Percentiles rank a stretch among this genome's conserved stretches.
Conservation (phyloP, 1,140 invertebrate species). For the Tachypleus tridentatus region DNA sequence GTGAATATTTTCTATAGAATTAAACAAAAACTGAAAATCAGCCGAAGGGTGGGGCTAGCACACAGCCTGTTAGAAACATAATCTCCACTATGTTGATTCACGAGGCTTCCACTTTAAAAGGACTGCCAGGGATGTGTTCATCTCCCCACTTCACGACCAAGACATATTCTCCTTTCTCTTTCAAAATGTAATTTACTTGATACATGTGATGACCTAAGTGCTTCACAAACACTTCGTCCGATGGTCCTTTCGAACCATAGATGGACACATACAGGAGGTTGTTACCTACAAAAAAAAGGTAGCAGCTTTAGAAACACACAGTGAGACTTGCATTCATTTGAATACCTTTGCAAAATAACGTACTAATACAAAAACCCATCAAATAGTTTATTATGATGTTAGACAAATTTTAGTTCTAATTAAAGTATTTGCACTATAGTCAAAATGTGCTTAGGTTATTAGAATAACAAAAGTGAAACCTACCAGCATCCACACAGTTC, state of each 20-base stretch:
- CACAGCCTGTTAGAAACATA: too few relatives aligned
- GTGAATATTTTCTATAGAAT: too few relatives aligned
- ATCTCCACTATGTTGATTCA: neutral
- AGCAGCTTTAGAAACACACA: too few relatives aligned
- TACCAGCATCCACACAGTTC: conserved; percentile 63
- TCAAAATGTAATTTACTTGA: conserved; percentile 50
- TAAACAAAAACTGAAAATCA: too few relatives aligned
- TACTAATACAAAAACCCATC: too few relatives aligned
- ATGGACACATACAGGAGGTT: conserved; percentile 92
- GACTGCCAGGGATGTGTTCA: conserved; percentile 90
- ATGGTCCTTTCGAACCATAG: conserved; percentile 86
- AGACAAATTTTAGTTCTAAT: too few relatives aligned
- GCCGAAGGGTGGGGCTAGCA: too few relatives aligned
- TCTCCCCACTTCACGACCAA: conserved; percentile 94
- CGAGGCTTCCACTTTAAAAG: conserved; percentile 59
- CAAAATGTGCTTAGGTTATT: neutral
- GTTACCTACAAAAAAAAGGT: conserved; percentile 43
- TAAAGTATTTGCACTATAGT: too few relatives aligned
- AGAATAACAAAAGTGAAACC: neutral
- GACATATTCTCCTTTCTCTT: conserved; percentile 85
- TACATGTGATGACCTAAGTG: conserved; percentile 85
- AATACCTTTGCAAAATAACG: too few relatives aligned
- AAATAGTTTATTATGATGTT: too few relatives aligned
- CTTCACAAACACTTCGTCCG: conserved; percentile 87
- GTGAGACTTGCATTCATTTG: too few relatives aligned